Evolutionary conservation across 1,140 invertebrate genomes (phyloP).

Genomic region (Drosophila pallidifrons): DNA sequence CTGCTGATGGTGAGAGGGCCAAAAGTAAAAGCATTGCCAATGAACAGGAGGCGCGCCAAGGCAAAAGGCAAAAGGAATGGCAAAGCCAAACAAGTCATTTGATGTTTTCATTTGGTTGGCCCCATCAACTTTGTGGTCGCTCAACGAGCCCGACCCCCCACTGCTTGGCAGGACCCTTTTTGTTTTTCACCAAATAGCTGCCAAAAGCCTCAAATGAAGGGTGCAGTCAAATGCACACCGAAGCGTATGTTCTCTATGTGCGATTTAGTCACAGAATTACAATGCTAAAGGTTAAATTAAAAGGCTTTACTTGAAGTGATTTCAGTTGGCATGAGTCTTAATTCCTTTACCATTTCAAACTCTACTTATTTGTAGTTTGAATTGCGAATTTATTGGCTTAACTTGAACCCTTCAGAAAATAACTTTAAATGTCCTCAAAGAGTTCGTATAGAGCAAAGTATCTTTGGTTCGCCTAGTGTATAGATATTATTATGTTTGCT

Average conservation of each 20-base stretch:
- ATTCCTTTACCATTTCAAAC: neutral
- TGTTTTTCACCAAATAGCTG: constrained; percentile 40
- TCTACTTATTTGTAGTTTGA: neutral
- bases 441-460: constrained; percentile 6
- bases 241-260: constrained; percentile 31
- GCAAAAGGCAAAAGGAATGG: constrained; percentile 4
- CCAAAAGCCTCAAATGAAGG: constrained; percentile 30
- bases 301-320: neutral
- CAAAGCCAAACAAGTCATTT: constrained; percentile 77
- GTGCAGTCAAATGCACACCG: constrained; percentile 30
- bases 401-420: neutral
- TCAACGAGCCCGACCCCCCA: constrained; percentile 44
- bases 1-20: constrained; percentile 36
- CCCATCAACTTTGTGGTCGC: constrained; percentile 64
- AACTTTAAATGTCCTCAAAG: neutral
- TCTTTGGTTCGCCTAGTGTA: constrained; percentile 40
- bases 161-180: constrained; percentile 26
- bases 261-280: neutral
- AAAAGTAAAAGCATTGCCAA: neutral
- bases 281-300: neutral
- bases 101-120: constrained; percentile 78
- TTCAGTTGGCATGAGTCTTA: too few relatives aligned
- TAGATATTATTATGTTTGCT: constrained; percentile 70
- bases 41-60: neutral
- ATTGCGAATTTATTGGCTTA: neutral